Base-by-base conservation (phyloP, 2,888 invertebrate species). In the Acrobasis suavella region DNA sequence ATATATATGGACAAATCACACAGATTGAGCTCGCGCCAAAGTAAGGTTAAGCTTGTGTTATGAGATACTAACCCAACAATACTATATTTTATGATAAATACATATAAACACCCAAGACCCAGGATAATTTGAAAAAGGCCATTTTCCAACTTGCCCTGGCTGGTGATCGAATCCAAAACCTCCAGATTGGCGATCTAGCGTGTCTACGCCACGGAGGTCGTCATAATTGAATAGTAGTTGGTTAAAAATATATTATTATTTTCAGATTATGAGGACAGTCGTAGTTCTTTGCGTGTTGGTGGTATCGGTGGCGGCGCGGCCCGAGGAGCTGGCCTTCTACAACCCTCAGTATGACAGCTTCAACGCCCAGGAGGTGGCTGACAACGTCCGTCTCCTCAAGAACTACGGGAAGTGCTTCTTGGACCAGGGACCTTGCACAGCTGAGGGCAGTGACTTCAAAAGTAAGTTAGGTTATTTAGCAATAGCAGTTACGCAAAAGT, bases 381-480 rank as follows among this genome's bases (percentile, higher is more conserved):
- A 76, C 0, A 96, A 95, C 77, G 86, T 93, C 5, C 93, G 96
- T 22, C 85, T 96, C 38, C 87, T 96, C 8, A 94, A 94, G 72
- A 94, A 92, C 75, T 96, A 96, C 72, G 91, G 94, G 37, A 94
- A 95, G 56, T 96, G 96, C 76, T 91, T 96, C 77, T 85, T 96
- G 67, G 93, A 89, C 6, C 76, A 89, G 59, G 95, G 94, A 17
- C 94, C 93, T 3, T 96, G 96, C 81, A 96, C 95, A 0, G 81
- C 95, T 17, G 96, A 96, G 75, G 96, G 94, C 64, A 82, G 86
- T 50, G 95, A 95, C 81, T 92, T 96, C 12, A 96, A 95, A 89
- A 93, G 96, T 96, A 85, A 94, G 93, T 85, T 50, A 39, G 58
- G 3, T 49, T 32, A 51, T 60, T 42, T 58, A 17, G 17, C 7